Evolutionary conservation across 2,113 vertebrate genomes (phyloP).

Genomic region (Ceratotherium simum): DNA sequence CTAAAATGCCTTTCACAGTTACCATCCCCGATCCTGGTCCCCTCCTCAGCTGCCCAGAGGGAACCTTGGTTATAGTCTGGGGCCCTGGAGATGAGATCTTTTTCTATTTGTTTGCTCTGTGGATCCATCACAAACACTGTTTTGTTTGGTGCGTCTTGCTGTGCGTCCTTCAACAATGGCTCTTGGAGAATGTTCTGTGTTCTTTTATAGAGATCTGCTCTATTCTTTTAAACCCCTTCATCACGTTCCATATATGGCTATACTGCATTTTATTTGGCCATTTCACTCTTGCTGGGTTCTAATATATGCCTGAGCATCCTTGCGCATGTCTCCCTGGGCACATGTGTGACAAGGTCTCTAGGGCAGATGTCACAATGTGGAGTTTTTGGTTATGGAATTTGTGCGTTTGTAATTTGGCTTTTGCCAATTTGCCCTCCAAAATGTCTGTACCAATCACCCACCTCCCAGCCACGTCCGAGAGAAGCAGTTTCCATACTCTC

Average conservation of each 20-base stretch:
- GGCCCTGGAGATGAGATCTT: not conserved
- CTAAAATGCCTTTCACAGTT: not conserved
- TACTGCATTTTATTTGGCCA: not conserved
- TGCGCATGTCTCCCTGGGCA: not conserved
- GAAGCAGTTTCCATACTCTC: not conserved
- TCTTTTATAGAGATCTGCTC: not conserved
- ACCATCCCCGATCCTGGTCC: not conserved
- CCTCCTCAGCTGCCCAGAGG: not conserved
- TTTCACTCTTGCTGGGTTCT: not conserved
- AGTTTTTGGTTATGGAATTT: not conserved
- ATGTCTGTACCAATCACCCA: not conserved
- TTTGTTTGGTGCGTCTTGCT: not conserved
- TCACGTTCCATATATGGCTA: not conserved
- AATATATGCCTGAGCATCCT: not conserved
- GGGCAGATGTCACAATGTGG: not conserved
- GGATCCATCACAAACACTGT: not conserved
- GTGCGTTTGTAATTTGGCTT: not conserved
- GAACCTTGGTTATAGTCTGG: not conserved
- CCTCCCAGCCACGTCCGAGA: not conserved
- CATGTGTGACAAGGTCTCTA: not conserved
- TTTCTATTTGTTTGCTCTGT: not conserved
- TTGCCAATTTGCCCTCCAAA: not conserved
- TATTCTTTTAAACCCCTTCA: not conserved
- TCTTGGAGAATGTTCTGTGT: not conserved
- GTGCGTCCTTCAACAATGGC: not conserved